These are phyloP conservation scores for Hydrophis major DNA, from an alignment of 2,797 vertebrate species.

Conservation along the genomic window DNA sequence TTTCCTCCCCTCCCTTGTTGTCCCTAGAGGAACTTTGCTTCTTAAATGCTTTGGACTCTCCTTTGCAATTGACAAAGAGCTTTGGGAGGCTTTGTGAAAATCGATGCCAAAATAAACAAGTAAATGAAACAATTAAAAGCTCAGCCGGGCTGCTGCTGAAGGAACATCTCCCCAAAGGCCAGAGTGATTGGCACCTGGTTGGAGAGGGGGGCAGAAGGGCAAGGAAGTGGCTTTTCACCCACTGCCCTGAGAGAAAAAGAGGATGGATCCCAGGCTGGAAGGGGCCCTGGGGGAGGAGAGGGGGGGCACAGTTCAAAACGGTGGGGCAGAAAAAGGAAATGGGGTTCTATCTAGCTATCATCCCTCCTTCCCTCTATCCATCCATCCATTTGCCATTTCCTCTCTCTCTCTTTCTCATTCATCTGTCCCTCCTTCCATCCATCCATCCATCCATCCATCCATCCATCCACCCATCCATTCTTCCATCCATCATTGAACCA, in stretches of 20 bases:
- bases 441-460: no score
- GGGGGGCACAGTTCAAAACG: not conserved
- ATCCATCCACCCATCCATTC: no score
- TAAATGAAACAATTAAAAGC: slow-evolving; percentile 2
- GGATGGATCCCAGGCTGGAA: not conserved
- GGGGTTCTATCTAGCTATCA: not conserved
- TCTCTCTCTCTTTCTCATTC: not conserved
- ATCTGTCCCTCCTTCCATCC: no score
- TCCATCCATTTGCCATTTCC: no score
- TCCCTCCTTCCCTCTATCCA: not conserved
- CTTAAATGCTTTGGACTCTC: not conserved
- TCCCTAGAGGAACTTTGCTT: not conserved
- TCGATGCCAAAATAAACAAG: not conserved
- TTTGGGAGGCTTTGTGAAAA: not conserved
- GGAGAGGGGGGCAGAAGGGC: not conserved
- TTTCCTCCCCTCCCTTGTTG: not conserved
- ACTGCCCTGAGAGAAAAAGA: not conserved
- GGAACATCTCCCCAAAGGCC: not conserved
- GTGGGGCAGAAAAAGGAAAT: not conserved
- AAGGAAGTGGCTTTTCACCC: accelerated
- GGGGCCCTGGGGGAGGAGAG: not conserved
- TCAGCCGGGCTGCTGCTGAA: not conserved
- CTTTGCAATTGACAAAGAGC: not conserved
- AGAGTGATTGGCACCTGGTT: accelerated
- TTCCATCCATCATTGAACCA: no score